These are phyloP conservation scores for Ptychobarbus kaznakovi DNA, from an alignment of 2,797 vertebrate genomes.

Conservation along the genomic window DNA sequence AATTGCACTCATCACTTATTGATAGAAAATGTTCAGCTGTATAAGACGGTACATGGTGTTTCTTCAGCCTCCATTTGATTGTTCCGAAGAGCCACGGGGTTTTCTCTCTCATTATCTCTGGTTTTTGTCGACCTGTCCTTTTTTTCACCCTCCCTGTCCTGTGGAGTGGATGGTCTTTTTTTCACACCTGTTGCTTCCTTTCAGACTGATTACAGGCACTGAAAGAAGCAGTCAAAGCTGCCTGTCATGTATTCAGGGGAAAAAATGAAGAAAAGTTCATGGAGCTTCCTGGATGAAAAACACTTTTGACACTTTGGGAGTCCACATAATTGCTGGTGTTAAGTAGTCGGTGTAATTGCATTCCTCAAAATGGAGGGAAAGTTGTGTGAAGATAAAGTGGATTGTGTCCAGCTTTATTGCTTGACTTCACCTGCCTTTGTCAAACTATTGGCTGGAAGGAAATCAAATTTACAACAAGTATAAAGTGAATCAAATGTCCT, in stretches of 20 bases:
- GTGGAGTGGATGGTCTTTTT: slow-evolving; percentile 24
- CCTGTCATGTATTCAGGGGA: slow-evolving; percentile 48
- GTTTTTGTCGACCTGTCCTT: slow-evolving; percentile 17
- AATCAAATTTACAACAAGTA: slow-evolving; percentile 24
- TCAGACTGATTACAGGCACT: slow-evolving; percentile 55
- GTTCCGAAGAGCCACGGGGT: slow-evolving; percentile 8
- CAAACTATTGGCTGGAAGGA: neutral
- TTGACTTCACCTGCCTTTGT: slow-evolving; percentile 19
- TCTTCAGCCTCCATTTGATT: slow-evolving; percentile 14
- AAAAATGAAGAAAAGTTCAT: slow-evolving; percentile 29
- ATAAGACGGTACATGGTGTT: slow-evolving; percentile 11
- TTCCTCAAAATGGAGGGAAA: slow-evolving; percentile 34
- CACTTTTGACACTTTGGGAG: slow-evolving; percentile 45
- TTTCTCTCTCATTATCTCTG: slow-evolving; percentile 34
- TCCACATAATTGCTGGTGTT: slow-evolving; percentile 39
- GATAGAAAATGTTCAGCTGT: neutral
- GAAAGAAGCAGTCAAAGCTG: slow-evolving; percentile 55
- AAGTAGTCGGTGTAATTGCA: slow-evolving; percentile 44
- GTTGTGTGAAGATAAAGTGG: slow-evolving; percentile 17
- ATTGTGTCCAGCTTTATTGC: slow-evolving; percentile 37
- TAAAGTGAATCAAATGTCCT: slow-evolving; percentile 3
- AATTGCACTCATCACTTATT: slow-evolving; percentile 4
- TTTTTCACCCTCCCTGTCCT: slow-evolving; percentile 31
- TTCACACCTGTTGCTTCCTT: slow-evolving; percentile 64
- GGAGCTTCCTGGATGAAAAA: slow-evolving; percentile 45